Conservation (phyloP, 2,797 vertebrate genomes). For the Oceanodroma leucorhoa region DNA sequence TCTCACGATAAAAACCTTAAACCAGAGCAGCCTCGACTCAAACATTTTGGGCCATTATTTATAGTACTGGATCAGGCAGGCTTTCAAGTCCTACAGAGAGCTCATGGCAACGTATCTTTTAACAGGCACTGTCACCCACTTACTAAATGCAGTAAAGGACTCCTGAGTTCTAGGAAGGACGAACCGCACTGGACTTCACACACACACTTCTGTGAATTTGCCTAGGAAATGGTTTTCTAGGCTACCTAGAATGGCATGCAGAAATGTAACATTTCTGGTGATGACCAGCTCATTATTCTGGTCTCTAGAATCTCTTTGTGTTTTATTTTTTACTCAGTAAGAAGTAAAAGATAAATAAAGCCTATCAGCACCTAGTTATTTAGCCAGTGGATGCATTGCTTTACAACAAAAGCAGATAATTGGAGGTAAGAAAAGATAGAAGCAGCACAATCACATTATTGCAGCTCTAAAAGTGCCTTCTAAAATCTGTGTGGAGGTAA, state of each 20-base stretch:
- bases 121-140: neutral
- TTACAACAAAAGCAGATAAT: neutral
- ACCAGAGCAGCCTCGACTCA: neutral
- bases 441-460: neutral
- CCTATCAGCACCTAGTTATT: neutral
- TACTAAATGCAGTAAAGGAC: neutral
- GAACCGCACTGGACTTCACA: neutral
- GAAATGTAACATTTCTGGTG: neutral
- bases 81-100: neutral
- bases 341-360: neutral
- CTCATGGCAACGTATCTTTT: neutral
- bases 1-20: neutral
- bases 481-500: neutral
- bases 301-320: neutral
- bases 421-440: neutral
- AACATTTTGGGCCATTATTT: neutral
- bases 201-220: neutral
- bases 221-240: neutral
- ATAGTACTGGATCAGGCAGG: neutral
- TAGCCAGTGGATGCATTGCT: neutral
- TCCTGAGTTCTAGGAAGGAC: neutral
- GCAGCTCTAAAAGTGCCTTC: neutral
- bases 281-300: neutral
- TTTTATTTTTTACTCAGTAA: neutral
- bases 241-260: neutral